Evolutionary conservation across 2,113 vertebrate species (phyloP).

Genomic region (Danio rerio): DNA sequence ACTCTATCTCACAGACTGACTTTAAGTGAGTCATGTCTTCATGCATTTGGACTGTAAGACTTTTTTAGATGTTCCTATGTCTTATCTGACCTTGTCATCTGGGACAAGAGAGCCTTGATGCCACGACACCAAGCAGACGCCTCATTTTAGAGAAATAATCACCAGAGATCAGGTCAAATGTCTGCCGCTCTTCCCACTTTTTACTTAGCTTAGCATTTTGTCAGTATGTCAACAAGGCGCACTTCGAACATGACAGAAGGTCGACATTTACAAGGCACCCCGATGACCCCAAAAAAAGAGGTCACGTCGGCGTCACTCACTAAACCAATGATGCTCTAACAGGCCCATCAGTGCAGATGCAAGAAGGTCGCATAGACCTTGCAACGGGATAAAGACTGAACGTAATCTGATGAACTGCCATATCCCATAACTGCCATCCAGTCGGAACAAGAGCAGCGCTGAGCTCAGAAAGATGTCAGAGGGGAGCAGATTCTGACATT

Average conservation of each 20-base stretch:
- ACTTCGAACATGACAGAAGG: constrained; percentile 69
- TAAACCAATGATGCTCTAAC: constrained; percentile 34
- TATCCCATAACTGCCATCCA: constrained; percentile 30
- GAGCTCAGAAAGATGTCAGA: constrained; percentile 34
- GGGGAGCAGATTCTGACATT: constrained; percentile 43
- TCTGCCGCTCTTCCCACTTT: constrained; percentile 40
- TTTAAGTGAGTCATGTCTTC: constrained; percentile 22
- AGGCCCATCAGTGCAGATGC: constrained; percentile 3
- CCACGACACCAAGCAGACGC: constrained; percentile 39
- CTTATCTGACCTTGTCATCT: constrained; percentile 46
- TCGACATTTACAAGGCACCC: constrained; percentile 44
- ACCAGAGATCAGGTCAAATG: constrained; percentile 68
- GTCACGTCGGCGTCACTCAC: constrained; percentile 65
- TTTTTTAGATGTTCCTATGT: constrained; percentile 6
- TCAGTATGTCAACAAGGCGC: constrained; percentile 65
- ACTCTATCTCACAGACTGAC: background rate
- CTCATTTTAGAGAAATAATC: constrained; percentile 52
- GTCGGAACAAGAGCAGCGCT: constrained; percentile 8
- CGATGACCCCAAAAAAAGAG: constrained; percentile 54
- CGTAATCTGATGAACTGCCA: constrained; percentile 51
- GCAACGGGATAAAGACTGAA: constrained; percentile 40
- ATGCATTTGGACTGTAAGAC: constrained; percentile 10
- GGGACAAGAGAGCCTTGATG: constrained; percentile 35
- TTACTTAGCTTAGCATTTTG: constrained; percentile 61
- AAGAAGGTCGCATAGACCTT: constrained; percentile 41